These are phyloP conservation scores for Prenolepis imparis DNA, from an alignment of 2,888 invertebrate species.

Conservation along the genomic window DNA sequence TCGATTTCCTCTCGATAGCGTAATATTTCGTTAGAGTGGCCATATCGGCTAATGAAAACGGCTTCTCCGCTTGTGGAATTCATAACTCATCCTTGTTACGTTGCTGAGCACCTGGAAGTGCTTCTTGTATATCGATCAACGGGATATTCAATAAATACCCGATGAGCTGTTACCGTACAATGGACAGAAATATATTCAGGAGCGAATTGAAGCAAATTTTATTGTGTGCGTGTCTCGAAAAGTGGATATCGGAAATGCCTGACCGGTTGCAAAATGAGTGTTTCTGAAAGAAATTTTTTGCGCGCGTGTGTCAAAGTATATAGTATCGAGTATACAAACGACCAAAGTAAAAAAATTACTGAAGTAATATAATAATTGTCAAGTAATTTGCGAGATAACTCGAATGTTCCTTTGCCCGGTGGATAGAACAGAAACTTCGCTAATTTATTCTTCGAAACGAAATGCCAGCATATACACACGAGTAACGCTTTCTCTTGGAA, in stretches of 20 bases:
- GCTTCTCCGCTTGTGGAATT: conserved; percentile 40
- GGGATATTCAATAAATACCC: conserved; percentile 25
- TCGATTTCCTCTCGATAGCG: conserved; percentile 65
- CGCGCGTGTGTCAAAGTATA: background rate
- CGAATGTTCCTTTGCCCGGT: background rate
- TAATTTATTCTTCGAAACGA: conserved; percentile 45
- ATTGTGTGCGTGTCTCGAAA: background rate
- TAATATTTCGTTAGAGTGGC: conserved; percentile 69
- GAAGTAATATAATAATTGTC: background rate
- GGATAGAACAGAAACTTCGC: conserved; percentile 22
- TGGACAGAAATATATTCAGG: background rate
- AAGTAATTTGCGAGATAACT: conserved; percentile 18
- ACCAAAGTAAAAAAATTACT: background rate
- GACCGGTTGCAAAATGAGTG: background rate
- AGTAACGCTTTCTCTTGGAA: conserved; percentile 25
- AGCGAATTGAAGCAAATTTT: background rate
- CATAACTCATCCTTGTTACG: background rate
- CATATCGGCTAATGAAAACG: conserved; percentile 63
- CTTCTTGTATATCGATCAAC: conserved; percentile 1
- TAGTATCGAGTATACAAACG: background rate
- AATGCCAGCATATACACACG: conserved; percentile 5
- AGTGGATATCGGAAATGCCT: background rate
- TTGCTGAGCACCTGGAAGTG: background rate
- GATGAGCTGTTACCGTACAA: background rate
- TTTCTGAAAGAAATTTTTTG: background rate